phyloP scores from a whole-genome alignment of 2,797 vertebrate genomes.

The Cirrhinus molitorella region DNA sequence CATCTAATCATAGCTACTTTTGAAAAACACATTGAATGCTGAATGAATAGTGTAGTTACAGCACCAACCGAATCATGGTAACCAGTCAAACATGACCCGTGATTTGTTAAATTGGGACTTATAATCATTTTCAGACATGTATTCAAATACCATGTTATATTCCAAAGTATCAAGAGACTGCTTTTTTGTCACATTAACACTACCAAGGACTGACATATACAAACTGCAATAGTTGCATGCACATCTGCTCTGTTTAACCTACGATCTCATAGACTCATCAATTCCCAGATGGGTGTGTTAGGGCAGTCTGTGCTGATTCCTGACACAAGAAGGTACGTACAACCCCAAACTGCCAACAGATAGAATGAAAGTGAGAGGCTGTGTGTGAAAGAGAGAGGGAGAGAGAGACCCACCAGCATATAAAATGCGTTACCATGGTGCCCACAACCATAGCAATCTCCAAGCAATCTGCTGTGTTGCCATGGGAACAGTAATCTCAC shows the following conservation, averaged over 20 bases:
- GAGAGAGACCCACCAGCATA: slow-evolving; percentile 63
- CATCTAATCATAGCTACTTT: not conserved
- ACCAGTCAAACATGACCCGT: not conserved
- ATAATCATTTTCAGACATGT: not conserved
- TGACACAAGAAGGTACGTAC: slow-evolving; percentile 24
- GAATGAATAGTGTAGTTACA: not conserved
- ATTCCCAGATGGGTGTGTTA: not conserved
- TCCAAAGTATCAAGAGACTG: not conserved
- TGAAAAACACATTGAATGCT: not conserved
- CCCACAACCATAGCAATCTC: slow-evolving; percentile 83
- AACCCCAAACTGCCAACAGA: slow-evolving; percentile 32
- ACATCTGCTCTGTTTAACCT: slow-evolving; percentile 14
- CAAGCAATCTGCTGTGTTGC: slow-evolving; percentile 83
- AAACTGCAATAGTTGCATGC: not conserved
- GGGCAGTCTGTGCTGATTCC: slow-evolving; percentile 3
- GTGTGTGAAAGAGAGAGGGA: slow-evolving; percentile 48
- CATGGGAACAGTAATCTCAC: slow-evolving; percentile 85
- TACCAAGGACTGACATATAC: not conserved
- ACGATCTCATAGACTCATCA: not conserved
- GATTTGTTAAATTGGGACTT: not conserved
- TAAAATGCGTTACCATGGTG: slow-evolving; percentile 79
- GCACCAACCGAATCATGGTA: not conserved
- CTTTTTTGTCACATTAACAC: not conserved
- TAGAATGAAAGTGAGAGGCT: slow-evolving; percentile 47
- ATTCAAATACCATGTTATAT: not conserved